Evolutionary conservation across 2,888 invertebrate species (phyloP), one percentile per base, ranked within the genome.

Genomic region (Linyphia triangularis): DNA sequence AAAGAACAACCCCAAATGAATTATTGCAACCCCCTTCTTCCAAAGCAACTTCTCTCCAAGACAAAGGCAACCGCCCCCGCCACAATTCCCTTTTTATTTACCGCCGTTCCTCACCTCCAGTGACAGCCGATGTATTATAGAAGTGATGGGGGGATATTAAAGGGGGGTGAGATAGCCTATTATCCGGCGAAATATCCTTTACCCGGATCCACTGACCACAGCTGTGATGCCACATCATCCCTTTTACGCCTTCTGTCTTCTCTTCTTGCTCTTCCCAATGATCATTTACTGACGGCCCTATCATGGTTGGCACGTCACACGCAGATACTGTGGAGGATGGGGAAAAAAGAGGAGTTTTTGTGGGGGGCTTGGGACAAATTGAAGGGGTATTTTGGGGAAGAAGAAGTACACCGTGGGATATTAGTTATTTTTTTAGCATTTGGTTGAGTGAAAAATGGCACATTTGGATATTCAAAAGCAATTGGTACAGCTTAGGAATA

Each of bases 121-220:
- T 81, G 86, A 88, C 86, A 88, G 86, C 81, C 85, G 59, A 86
- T 86, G 79, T 86, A 86, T 86, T 79, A 86, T 72, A 61, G 73
- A 63, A 37, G 81, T 59, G 81, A n/a, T 13, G 63, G 86, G 81
- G 67, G 75, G 86, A 67, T 88, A 81, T 88, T 88, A 85, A 73
- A 77, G 84, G 84, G 84, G 63, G 51, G 13, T n/a, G 40, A 88
- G 86, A 88, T 88, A 88, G 86, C 81, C 86, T 88, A 88, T 88
- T 88, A 88, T 88, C 86, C 86, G 67, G 59, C 73, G 40, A 73
- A 88, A 88, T 88, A 88, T 88, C 79, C 86, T 81, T 81, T 88
- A 81, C 51, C 81, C 73, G 86, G 81, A 88, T 65, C 86, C 86
- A 88, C 86, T 88, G 86, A 88, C 86, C 86, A 79, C 86, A 88